Conservation (phyloP, 2,797 vertebrate species). For the Selene dorsalis region DNA sequence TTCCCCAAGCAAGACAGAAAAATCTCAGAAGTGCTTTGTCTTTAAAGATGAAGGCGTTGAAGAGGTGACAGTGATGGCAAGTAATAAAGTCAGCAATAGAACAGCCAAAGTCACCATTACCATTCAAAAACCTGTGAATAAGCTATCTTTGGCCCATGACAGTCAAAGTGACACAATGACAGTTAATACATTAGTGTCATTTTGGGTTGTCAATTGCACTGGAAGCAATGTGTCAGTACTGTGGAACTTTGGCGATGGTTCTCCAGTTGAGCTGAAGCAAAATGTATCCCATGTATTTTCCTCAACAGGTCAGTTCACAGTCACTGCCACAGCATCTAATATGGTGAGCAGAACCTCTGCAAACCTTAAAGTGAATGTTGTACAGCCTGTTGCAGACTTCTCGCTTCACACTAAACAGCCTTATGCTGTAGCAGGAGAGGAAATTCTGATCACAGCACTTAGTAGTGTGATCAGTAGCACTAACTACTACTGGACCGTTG, state of each 20-base stretch:
- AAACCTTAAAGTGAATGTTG: constrained; percentile 68
- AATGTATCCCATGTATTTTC: constrained; percentile 79
- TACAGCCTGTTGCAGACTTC: constrained; percentile 74
- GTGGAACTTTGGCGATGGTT: constrained; percentile 87
- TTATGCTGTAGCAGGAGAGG: constrained; percentile 71
- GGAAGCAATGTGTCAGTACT: constrained; percentile 77
- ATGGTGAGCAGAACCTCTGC: constrained; percentile 73
- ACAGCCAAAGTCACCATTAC: constrained; percentile 65
- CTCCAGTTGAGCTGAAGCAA: constrained; percentile 44
- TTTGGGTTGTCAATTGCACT: constrained; percentile 71
- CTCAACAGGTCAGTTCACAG: constrained; percentile 68
- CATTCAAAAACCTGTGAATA: constrained; percentile 77
- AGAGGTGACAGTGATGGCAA: constrained; percentile 73
- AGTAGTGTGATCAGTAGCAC: constrained; percentile 68
- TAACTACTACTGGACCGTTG: constrained; percentile 82
- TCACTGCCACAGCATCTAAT: constrained; percentile 79
- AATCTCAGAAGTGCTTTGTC: constrained; percentile 74
- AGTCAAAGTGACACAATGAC: constrained; percentile 54
- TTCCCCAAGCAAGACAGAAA: constrained; percentile 37
- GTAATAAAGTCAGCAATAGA: constrained; percentile 80
- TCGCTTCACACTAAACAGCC: constrained; percentile 66
- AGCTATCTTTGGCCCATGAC: constrained; percentile 64
- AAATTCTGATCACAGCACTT: constrained; percentile 73
- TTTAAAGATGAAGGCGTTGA: constrained; percentile 79
- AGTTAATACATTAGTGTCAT: constrained; percentile 63